Percentiles rank a stretch among this genome's conserved stretches.
Evolutionary conservation across 37 sponge, comb jelly and placozoan genomes (phyloP).

Genomic region (Axinella damicornis): DNA sequence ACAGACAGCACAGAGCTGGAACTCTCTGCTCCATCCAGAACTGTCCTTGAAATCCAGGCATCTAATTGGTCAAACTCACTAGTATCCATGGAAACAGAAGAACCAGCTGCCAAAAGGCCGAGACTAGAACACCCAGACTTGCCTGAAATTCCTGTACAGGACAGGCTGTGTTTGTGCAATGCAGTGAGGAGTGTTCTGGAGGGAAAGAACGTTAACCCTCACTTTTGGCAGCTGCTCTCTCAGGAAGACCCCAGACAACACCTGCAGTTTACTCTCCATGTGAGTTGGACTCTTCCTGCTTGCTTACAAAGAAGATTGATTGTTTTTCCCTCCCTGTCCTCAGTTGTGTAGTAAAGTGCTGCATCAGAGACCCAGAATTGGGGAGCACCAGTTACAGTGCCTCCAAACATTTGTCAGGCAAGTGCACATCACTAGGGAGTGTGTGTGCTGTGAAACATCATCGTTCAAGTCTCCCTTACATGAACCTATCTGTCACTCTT

Average conservation of each 20-base stretch:
- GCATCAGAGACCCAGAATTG: background rate
- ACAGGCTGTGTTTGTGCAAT: conserved; percentile 25
- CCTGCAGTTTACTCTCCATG: conserved; percentile 13
- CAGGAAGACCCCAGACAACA: background rate
- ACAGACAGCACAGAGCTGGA: background rate
- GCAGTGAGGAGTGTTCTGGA: conserved; percentile 29
- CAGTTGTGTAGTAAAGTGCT: too few relatives aligned
- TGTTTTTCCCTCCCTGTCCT: too few relatives aligned
- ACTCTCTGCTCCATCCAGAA: background rate
- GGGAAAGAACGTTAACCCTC: conserved; percentile 9
- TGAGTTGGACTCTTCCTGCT: background rate
- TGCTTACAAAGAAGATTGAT: too few relatives aligned
- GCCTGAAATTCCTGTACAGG: background rate
- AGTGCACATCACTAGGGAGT: too few relatives aligned
- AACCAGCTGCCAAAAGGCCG: background rate
- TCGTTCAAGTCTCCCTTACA: too few relatives aligned
- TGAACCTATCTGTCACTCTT: too few relatives aligned
- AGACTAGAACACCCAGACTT: conserved; percentile 7
- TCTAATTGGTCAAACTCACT: background rate
- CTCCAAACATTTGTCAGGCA: background rate
- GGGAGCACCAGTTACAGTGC: too few relatives aligned
- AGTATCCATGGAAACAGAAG: background rate
- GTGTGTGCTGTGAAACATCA: too few relatives aligned
- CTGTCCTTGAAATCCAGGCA: background rate
- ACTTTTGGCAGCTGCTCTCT: conserved; percentile 28